A percentile compares a stretch with the other conserved stretches of the same genome.
phyloP scores from a whole-genome alignment of 2,113 vertebrate genomes.

The Triplophysa dalaica region DNA sequence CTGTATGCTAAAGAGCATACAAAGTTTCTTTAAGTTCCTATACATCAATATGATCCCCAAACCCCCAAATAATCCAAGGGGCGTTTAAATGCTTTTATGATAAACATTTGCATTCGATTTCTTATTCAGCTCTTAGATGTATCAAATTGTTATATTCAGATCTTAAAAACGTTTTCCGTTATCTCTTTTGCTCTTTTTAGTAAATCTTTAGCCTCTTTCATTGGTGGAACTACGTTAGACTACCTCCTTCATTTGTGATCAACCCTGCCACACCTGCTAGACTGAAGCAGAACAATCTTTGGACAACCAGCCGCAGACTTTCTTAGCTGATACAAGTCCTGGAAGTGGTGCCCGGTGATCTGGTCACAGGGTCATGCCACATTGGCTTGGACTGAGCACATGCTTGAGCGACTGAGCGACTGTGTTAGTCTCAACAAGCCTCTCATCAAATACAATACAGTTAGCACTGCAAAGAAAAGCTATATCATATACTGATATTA shows the following conservation, averaged over 20 bases:
- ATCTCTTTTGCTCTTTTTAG: conserved; percentile 49
- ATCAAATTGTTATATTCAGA: background rate
- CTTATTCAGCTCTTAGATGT: too few species aligned
- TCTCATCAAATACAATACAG: background rate
- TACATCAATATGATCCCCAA: too few species aligned
- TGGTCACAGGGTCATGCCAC: conserved; percentile 2
- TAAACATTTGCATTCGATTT: too few species aligned
- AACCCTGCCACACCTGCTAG: conserved; percentile 46
- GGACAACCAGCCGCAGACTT: conserved; percentile 5
- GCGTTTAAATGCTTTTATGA: too few species aligned
- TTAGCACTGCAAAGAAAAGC: background rate
- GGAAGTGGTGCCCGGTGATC: background rate
- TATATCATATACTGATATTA: background rate
- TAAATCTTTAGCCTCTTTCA: conserved; percentile 59
- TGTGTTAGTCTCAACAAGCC: background rate
- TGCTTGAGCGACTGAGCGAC: background rate
- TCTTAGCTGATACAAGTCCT: background rate
- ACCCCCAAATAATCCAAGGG: too few species aligned
- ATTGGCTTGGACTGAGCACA: too few species aligned
- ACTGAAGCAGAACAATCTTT: conserved; percentile 28
- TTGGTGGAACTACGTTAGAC: conserved; percentile 58
- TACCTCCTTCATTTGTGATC: conserved; percentile 73
- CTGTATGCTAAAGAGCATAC: too few species aligned
- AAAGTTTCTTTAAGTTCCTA: too few species aligned
- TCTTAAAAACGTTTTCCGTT: background rate